These are phyloP conservation scores for Endomychus coccineus DNA, from an alignment of 2,888 invertebrate species.

Conservation along the genomic window DNA sequence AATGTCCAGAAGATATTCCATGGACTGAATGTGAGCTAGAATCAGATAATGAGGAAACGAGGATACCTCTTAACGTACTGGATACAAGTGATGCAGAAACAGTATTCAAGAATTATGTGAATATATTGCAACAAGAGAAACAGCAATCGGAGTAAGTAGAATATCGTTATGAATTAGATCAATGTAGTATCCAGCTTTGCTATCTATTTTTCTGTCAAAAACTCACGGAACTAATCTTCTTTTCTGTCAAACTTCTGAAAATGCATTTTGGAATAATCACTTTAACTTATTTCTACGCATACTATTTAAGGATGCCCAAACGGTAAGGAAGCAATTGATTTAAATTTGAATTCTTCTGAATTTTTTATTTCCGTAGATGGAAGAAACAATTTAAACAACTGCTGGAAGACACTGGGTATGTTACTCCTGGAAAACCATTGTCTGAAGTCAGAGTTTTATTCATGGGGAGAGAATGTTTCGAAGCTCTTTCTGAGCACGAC, in stretches of 20 bases:
- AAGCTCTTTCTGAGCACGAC: conserved; percentile 82
- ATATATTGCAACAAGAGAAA: conserved; percentile 85
- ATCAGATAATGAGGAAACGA: conserved; percentile 57
- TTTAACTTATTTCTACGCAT: conserved; percentile 19
- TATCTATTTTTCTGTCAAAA: conserved; percentile 2
- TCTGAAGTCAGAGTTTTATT: conserved; percentile 85
- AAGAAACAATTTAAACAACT: conserved; percentile 90
- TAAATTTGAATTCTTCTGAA: conserved; percentile 4
- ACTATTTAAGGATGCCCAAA: conserved; percentile 47
- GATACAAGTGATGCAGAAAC: conserved; percentile 88
- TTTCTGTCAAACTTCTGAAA: conserved; percentile 9
- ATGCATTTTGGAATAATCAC: too few species aligned
- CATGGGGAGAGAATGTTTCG: conserved; percentile 92
- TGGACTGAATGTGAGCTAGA: conserved; percentile 70
- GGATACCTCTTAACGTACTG: conserved; percentile 88
- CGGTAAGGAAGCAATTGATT: conserved; percentile 38
- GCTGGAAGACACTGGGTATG: conserved; percentile 88
- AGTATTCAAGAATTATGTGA: conserved; percentile 85
- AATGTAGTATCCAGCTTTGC: not conserved
- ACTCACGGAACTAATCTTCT: conserved; percentile 4
- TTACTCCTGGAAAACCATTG: conserved; percentile 89
- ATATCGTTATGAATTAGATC: conserved; percentile 1
- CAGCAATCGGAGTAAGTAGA: conserved; percentile 73
- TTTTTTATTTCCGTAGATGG: conserved; percentile 49
- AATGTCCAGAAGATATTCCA: conserved; percentile 67